These are phyloP conservation scores for Melanotaenia trifasciata DNA, from an alignment of 2,797 vertebrate genomes.

Conservation along the genomic window DNA sequence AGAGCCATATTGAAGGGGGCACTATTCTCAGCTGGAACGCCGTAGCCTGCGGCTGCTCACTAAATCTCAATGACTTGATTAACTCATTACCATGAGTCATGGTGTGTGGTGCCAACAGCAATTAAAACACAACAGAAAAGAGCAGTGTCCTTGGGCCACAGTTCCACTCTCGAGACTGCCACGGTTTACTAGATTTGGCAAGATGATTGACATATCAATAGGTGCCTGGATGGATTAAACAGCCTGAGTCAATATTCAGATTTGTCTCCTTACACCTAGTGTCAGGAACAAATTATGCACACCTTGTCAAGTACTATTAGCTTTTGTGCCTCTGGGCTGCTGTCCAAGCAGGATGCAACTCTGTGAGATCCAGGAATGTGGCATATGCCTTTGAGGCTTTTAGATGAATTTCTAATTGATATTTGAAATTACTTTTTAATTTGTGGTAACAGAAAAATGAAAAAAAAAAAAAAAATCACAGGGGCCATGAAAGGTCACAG, in stretches of 20 bases:
- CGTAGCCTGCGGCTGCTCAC: constrained; percentile 63
- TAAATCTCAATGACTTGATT: constrained; percentile 78
- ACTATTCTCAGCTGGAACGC: constrained; percentile 61
- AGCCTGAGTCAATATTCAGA: constrained; percentile 73
- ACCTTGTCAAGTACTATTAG: constrained; percentile 51
- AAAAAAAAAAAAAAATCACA: constrained; percentile 27
- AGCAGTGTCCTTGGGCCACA: constrained; percentile 62
- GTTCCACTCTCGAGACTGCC: constrained; percentile 49
- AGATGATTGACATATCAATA: constrained; percentile 77
- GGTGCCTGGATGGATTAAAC: constrained; percentile 65
- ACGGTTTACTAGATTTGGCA: constrained; percentile 62
- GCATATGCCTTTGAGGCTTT: constrained; percentile 3
- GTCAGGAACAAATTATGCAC: constrained; percentile 40
- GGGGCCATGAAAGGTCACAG: constrained; percentile 40
- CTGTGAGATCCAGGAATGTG: constrained; percentile 23
- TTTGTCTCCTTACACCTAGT: constrained; percentile 58
- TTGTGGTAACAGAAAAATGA: constrained; percentile 20
- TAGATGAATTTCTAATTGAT: constrained; percentile 14
- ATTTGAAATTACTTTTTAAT: constrained; percentile 17
- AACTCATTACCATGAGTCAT: constrained; percentile 76
- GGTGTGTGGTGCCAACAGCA: constrained; percentile 66
- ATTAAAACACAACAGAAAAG: constrained; percentile 68
- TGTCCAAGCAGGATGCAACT: constrained; percentile 28
- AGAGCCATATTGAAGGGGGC: constrained; percentile 59
- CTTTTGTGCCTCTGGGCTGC: constrained; percentile 42